These are phyloP conservation scores for Sebastes oblongus DNA, from an alignment of 2,797 vertebrate genomes.

Conservation along the genomic window DNA sequence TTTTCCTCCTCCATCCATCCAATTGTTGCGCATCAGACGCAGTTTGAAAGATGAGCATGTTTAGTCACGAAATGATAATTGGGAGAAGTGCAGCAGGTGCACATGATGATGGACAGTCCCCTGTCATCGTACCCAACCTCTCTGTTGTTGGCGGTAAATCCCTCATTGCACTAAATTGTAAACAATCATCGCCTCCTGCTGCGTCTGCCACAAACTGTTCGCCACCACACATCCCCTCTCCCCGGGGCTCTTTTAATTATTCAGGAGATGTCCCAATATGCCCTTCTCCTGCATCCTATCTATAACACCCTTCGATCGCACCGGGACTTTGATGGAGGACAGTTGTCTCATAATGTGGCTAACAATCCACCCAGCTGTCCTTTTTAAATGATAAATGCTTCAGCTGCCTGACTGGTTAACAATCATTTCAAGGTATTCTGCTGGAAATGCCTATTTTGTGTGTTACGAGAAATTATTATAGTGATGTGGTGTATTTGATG, in stretches of 20 bases:
- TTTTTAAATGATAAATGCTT: conserved; percentile 56
- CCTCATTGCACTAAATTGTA: conserved; percentile 10
- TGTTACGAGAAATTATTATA: neutral
- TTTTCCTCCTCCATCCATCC: conserved; percentile 20
- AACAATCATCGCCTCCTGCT: conserved; percentile 13
- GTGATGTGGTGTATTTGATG: neutral
- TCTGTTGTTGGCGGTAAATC: conserved; percentile 19
- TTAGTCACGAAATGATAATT: conserved; percentile 12
- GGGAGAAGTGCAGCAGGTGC: conserved; percentile 7
- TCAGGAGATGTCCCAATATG: conserved; percentile 25
- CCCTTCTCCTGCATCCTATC: conserved; percentile 20
- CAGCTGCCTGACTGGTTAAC: neutral
- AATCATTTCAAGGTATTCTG: conserved; percentile 2
- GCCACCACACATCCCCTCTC: neutral
- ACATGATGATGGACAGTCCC: conserved; percentile 24
- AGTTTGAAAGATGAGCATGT: conserved; percentile 11
- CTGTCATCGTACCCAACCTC: neutral
- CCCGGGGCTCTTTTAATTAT: conserved; percentile 47
- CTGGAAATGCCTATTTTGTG: neutral
- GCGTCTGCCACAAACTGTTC: neutral
- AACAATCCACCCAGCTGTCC: conserved; percentile 47
- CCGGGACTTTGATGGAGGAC: conserved; percentile 49
- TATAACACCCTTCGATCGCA: conserved; percentile 26
- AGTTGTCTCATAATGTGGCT: conserved; percentile 21
- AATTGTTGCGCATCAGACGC: neutral